phyloP scores from a whole-genome alignment of 2,113 vertebrate genomes.

The Tangachromis dhanisi region DNA sequence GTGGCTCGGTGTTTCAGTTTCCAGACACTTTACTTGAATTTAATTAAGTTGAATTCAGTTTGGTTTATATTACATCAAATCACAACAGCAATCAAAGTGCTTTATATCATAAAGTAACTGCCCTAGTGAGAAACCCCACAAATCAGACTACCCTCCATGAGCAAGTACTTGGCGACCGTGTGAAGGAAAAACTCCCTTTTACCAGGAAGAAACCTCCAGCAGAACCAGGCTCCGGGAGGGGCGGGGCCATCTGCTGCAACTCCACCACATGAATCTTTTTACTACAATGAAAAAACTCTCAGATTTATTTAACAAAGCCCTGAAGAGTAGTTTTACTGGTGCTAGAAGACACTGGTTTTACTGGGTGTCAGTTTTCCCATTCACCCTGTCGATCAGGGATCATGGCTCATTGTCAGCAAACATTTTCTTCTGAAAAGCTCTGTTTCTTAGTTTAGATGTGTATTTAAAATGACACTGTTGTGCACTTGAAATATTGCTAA shows the following conservation, averaged over 20 bases:
- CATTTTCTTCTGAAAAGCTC: not conserved
- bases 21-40: fast-evolving
- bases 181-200: not conserved
- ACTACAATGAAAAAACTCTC: not conserved
- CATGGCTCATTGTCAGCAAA: not conserved
- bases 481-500: not conserved
- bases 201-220: not conserved
- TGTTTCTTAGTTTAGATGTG: not conserved
- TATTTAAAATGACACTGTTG: not conserved
- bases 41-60: not conserved
- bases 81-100: not conserved
- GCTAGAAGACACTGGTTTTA: not conserved
- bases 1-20: not conserved
- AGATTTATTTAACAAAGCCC: not conserved
- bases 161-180: fast-evolving
- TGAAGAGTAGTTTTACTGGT: not conserved
- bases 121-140: not conserved
- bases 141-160: not conserved
- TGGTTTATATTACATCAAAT: not conserved
- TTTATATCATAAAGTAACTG: not conserved
- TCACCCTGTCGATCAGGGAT: not conserved
- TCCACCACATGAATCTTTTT: not conserved
- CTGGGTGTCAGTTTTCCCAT: not conserved
- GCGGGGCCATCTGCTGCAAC: not conserved
- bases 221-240: not conserved